Conservation (phyloP, 2,888 invertebrate genomes). For the Lasioglossum lativentre region DNA sequence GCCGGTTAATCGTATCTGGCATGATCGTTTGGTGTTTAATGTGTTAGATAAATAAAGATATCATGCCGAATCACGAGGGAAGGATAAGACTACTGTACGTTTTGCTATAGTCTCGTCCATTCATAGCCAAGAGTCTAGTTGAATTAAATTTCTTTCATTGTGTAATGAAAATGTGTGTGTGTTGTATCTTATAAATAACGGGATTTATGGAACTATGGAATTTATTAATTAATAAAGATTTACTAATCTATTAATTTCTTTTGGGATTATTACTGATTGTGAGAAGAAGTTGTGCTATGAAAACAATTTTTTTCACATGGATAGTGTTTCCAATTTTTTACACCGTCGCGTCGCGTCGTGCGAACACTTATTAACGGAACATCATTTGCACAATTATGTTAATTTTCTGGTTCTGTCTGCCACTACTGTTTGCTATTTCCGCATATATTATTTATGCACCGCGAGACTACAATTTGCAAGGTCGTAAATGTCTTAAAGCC, state of each 20-base stretch:
- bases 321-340: neutral
- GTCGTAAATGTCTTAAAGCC: constrained; percentile 20
- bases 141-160: too few species aligned
- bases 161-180: too few species aligned
- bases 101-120: neutral
- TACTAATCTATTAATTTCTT: too few species aligned
- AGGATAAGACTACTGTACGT: neutral
- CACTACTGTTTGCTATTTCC: constrained; percentile 23
- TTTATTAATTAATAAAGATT: too few species aligned
- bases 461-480: constrained; percentile 14
- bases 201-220: neutral
- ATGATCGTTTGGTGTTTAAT: neutral
- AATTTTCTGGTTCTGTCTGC: constrained; percentile 10
- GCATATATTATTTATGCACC: constrained; percentile 1
- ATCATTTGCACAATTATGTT: constrained; percentile 15
- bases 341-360: fast-evolving
- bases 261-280: too few species aligned
- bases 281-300: neutral
- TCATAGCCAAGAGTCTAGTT: neutral
- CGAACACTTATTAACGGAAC: neutral
- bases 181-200: neutral
- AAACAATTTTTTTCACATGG: neutral
- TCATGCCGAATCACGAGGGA: neutral
- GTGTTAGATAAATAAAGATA: neutral
- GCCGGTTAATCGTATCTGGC: neutral